These are phyloP conservation scores for Papilio gigon DNA, from an alignment of 2,888 invertebrate genomes.

Conservation along the genomic window DNA sequence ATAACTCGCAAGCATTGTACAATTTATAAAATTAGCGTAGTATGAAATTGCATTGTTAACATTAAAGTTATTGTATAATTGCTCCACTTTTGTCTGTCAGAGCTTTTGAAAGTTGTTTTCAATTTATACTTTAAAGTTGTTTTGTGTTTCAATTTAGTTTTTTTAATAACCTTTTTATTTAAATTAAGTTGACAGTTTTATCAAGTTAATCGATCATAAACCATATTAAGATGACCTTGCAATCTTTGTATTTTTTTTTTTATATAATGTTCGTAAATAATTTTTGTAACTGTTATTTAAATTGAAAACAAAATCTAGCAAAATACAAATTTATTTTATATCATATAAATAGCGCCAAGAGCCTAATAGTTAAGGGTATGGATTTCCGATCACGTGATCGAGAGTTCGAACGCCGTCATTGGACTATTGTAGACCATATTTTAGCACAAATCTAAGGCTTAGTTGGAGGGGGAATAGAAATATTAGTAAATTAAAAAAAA, in stretches of 20 bases:
- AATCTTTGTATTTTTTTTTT: not conserved
- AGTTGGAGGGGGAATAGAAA: too few species aligned
- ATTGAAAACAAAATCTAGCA: not conserved
- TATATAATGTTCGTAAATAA: not conserved
- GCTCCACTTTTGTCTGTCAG: slow-evolving; percentile 13
- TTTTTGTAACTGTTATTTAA: not conserved
- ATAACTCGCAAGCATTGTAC: slow-evolving; percentile 20
- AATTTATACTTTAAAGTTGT: not conserved
- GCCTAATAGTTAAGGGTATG: too few species aligned
- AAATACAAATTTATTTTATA: slow-evolving; percentile 21
- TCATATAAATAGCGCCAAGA: too few species aligned
- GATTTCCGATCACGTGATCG: too few species aligned
- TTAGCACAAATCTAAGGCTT: too few species aligned
- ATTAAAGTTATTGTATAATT: slow-evolving; percentile 19
- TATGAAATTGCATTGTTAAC: slow-evolving; percentile 26
- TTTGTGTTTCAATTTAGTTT: not conserved
- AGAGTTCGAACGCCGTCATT: too few species aligned
- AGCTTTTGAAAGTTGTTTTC: not conserved
- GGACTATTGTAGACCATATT: too few species aligned
- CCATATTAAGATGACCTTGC: not conserved
- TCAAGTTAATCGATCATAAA: not conserved
- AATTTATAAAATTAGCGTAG: slow-evolving; percentile 9
- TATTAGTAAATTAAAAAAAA: too few species aligned
- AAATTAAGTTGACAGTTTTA: not conserved
- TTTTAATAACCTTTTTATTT: not conserved